These are phyloP conservation scores for Trichogramma pretiosum DNA, from an alignment of 1,140 invertebrate genomes.

Conservation along the genomic window DNA sequence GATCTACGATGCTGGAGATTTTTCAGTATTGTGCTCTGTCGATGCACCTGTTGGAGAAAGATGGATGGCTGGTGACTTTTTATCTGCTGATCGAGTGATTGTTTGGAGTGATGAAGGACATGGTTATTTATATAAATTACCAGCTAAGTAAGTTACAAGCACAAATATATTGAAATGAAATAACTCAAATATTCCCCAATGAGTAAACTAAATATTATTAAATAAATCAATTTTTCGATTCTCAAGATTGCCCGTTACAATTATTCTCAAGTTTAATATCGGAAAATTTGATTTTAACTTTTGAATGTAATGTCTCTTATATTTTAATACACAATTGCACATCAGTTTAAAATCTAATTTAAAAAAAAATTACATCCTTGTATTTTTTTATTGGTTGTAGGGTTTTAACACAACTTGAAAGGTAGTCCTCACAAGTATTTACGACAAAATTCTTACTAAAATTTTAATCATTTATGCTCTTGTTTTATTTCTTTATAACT, in stretches of 20 bases:
- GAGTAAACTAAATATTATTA: conserved; percentile 2
- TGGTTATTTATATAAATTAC: conserved; percentile 88
- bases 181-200: background rate
- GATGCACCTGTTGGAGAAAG: conserved; percentile 73
- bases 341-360: too few relatives aligned
- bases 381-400: conserved; percentile 34
- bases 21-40: conserved; percentile 85
- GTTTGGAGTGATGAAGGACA: conserved; percentile 91
- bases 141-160: conserved; percentile 71
- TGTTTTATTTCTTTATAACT: conserved; percentile 7
- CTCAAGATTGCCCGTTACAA: background rate
- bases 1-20: conserved; percentile 86
- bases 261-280: background rate
- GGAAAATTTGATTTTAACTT: conserved; percentile 8
- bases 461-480: conserved; percentile 8
- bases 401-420: conserved; percentile 33
- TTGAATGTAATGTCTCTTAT: too few relatives aligned
- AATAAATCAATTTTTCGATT: conserved; percentile 5
- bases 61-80: conserved; percentile 92
- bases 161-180: background rate
- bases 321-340: conserved; percentile 12
- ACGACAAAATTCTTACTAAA: conserved; percentile 14
- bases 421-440: conserved; percentile 27
- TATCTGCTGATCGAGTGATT: conserved; percentile 80
- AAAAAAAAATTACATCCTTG: conserved; percentile 18